A percentile compares a stretch with the other conserved stretches of the same genome.
Evolutionary conservation across 2,797 vertebrate species (phyloP).

Genomic region (Clamator glandarius): DNA sequence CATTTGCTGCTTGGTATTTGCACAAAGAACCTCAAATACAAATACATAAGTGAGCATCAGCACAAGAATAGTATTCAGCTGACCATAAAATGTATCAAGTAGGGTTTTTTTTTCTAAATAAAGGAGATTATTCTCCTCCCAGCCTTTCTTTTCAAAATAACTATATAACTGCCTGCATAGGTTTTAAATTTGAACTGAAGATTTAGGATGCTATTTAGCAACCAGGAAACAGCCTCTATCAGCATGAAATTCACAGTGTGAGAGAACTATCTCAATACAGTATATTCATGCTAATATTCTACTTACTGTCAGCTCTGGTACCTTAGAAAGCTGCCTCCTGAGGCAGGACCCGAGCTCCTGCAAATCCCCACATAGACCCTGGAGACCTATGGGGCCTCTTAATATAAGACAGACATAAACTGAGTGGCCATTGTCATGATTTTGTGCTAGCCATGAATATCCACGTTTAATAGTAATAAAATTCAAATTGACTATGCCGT

Average conservation of each 20-base stretch:
- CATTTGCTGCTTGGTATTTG: not conserved
- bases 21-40: constrained; percentile 23
- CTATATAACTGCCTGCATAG: constrained; percentile 29
- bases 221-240: constrained; percentile 55
- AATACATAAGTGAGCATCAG: constrained; percentile 1
- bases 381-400: constrained; percentile 1
- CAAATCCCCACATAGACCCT: not conserved
- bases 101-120: constrained; percentile 22
- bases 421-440: not conserved
- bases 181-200: constrained; percentile 50
- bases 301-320: constrained; percentile 48
- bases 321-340: constrained; percentile 46
- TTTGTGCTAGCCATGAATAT: not conserved
- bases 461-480: constrained; percentile 8
- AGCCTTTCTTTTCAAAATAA: constrained; percentile 51
- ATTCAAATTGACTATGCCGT: not conserved
- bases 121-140: constrained; percentile 26
- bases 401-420: not conserved
- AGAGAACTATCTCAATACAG: constrained; percentile 43
- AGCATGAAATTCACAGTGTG: constrained; percentile 61
- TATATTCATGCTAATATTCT: constrained; percentile 54
- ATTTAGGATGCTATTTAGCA: constrained; percentile 66
- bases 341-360: constrained; percentile 28
- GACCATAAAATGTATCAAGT: constrained; percentile 10
- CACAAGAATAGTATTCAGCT: constrained; percentile 8